These are phyloP conservation scores for Ramazzottius varieornatus DNA, from an alignment of 2,888 invertebrate genomes.

Conservation along the genomic window DNA sequence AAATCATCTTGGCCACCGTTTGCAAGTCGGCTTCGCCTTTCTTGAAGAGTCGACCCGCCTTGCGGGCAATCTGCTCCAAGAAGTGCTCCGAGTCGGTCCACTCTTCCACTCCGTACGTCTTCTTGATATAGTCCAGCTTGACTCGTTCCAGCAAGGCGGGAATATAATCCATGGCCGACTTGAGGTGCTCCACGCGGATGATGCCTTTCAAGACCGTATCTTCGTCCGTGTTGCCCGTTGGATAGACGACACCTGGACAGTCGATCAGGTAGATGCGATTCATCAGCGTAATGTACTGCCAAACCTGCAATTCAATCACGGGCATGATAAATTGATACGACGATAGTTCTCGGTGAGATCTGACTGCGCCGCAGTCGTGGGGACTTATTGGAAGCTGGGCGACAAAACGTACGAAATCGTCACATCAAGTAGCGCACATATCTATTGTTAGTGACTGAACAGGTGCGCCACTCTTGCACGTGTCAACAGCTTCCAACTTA, in stretches of 20 bases:
- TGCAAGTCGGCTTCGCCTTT: constrained; percentile 84
- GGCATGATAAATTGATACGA: background rate
- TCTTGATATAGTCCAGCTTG: constrained; percentile 55
- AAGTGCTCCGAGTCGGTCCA: constrained; percentile 65
- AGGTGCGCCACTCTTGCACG: too few relatives aligned
- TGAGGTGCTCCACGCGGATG: constrained; percentile 75
- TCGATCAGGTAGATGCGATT: constrained; percentile 75
- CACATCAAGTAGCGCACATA: background rate
- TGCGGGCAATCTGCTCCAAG: constrained; percentile 58
- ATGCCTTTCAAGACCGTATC: constrained; percentile 91
- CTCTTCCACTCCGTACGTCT: constrained; percentile 58
- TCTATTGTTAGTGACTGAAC: background rate
- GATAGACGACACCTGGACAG: constrained; percentile 94
- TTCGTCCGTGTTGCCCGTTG: constrained; percentile 57
- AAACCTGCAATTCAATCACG: constrained; percentile 34
- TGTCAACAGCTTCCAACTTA: too few relatives aligned
- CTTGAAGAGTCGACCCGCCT: constrained; percentile 65
- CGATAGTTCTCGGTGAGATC: too few relatives aligned
- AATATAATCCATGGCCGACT: constrained; percentile 81
- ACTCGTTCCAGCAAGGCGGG: constrained; percentile 57
- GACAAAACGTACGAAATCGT: background rate
- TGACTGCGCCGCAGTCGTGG: too few relatives aligned
- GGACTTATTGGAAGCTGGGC: background rate
- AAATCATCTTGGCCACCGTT: constrained; percentile 66
- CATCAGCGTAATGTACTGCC: constrained; percentile 99